phyloP scores from a whole-genome alignment of 2,888 invertebrate species.

The Hypolimnas misippus region DNA sequence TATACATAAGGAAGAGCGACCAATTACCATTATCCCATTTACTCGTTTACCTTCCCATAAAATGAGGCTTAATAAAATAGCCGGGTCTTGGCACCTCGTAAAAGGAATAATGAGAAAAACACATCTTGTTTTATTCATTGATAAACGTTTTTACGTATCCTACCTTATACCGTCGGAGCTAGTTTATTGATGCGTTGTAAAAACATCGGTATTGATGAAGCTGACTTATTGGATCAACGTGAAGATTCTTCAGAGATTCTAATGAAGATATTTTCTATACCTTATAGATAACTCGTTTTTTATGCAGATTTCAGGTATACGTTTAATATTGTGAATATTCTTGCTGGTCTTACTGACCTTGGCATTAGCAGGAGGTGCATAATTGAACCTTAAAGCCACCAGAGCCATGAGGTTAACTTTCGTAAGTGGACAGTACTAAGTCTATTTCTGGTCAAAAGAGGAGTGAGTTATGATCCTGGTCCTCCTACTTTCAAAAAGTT shows the following conservation, averaged over 20 bases:
- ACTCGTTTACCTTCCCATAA: slow-evolving; percentile 9
- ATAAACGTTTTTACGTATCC: slow-evolving; percentile 23
- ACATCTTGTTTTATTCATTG: slow-evolving; percentile 31
- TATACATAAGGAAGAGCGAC: background rate
- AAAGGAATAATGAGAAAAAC: slow-evolving; percentile 13
- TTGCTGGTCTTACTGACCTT: too few relatives aligned
- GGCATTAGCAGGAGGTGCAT: too few relatives aligned
- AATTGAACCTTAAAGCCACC: too few relatives aligned
- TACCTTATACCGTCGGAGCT: slow-evolving; percentile 7
- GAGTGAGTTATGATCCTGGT: too few relatives aligned
- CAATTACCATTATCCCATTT: background rate
- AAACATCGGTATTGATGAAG: background rate
- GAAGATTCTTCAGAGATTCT: background rate
- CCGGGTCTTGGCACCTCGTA: slow-evolving; percentile 21
- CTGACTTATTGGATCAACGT: background rate
- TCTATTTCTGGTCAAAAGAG: too few relatives aligned
- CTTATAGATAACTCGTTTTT: too few relatives aligned
- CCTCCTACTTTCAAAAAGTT: too few relatives aligned
- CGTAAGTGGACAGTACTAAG: too few relatives aligned
- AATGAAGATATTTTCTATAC: background rate
- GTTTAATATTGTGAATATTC: too few relatives aligned
- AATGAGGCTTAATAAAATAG: slow-evolving; percentile 24
- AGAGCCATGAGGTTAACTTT: too few relatives aligned
- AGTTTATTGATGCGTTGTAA: background rate
- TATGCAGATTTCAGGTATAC: too few relatives aligned